Evolutionary conservation across 2,113 vertebrate species (phyloP), one percentile per base, ranked within the genome.

Genomic region (Atlantisia rogersi): DNA sequence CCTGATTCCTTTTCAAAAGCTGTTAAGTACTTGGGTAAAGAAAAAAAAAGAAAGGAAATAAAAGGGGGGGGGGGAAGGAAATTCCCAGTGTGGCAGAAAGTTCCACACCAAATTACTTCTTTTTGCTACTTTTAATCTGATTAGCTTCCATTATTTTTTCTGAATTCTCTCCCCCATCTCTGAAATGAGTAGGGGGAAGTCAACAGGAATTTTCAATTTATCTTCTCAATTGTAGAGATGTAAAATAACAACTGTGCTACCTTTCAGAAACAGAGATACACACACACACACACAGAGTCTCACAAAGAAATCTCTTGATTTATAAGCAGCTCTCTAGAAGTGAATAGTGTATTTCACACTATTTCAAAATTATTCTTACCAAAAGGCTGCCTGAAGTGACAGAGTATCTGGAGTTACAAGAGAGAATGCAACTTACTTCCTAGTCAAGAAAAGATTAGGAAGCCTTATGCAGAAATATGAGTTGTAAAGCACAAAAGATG

Each of bases 131-230:
- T 92, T 86, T 86, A 82, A 90, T 74, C 42, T 90, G 28, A 59
- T 32, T 73, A 55, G 20, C 26, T 95, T 92, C 63, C 31, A 76
- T 68, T 73, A 71, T 9, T 81, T 92, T 60, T 90, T 19, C 55
- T 59, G 8, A 67, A 86, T 70, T 25, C 50, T 4, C 20, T 37
- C 14, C 7, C 15, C 1, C 22, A 35, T 35, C 35, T 35, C 35
- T 35, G 35, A 35, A 35, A 35, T 35, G 35, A 35, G 35, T 35
- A 35, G 35, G 35, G 35, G 35, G 20, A 25, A 94, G 31, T 81
- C 92, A 86, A 70, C 5, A 69, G 21, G 35, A 86, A 88, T 86
- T 96, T 78, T 88, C 82, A 75, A 74, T 75, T 92, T 76, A 89
- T 40, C 67, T 91, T 79, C 74, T 81, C 77, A 82, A 6, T 48